Base-by-base conservation (phyloP, 30 jellyfish, hydroid and myxozoan species). In the Hydractinia symbiolongicarpus region DNA sequence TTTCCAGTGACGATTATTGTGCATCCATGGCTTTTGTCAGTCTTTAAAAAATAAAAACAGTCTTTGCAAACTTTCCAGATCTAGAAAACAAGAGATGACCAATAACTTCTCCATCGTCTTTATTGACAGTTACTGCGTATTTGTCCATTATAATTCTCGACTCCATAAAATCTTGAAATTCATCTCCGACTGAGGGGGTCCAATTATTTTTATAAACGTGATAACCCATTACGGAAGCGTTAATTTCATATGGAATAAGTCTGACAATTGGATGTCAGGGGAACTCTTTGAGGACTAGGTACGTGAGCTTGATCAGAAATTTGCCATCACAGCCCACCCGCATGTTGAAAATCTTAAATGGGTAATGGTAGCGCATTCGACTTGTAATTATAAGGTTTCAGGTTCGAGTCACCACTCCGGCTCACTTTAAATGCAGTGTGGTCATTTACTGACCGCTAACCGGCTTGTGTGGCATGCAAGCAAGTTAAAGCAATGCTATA, bases 161-260 rank as follows among this genome's bases (percentile, higher is more conserved):
- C 70, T 72, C 81, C 81, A 72, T 72, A 58, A 72, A 72, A 72
- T 1, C 81, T 14, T 72, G 81, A 8, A 72, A 72, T 17, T 72
- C 81, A 52, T 72, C 70, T 72, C 81, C 81, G 81, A 72, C 81
- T 72, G 81, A 72, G 81, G 81, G 64, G 64, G 81, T 72, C 81
- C 81, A 72, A 16, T 52, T 72, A 7, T 72, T 72, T 17, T 8
- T 72, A 8, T 72, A 72, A 72, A 72, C n/a, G 70, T 72, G 81
- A 72, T 72, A 72, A 30, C 81, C 81, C 81, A 72, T 72, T 54
- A 72, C 81, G 2, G 5, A 72, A 17, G 81, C 81, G 5, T 72
- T 72, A 72, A 72, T 72, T 30, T 30, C 81, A 16, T 72, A 72
- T 10, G 81, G n/a, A 8, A 8, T 72, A n/a, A 17, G 77, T 72